These are phyloP conservation scores for Diorhabda elongata DNA, from an alignment of 1,140 invertebrate genomes.

Conservation along the genomic window DNA sequence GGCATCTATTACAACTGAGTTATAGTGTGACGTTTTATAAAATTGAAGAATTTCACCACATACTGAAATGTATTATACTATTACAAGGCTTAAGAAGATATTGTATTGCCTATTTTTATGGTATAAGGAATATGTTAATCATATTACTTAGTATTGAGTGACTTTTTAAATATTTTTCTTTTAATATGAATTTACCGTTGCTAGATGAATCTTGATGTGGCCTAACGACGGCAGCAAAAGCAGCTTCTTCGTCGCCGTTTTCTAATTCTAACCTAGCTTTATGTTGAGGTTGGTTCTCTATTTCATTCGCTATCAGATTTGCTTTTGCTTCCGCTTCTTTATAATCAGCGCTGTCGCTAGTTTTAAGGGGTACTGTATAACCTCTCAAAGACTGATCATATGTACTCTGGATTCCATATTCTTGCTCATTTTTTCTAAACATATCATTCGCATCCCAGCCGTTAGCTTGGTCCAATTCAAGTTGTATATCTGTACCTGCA, in stretches of 20 bases:
- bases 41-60: too few relatives aligned
- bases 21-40: too few relatives aligned
- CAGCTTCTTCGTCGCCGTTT: slow-evolving; percentile 87
- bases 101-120: not conserved
- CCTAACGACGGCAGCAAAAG: slow-evolving; percentile 70
- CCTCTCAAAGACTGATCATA: slow-evolving; percentile 85
- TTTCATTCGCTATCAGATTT: slow-evolving; percentile 82
- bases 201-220: slow-evolving; percentile 37
- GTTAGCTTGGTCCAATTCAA: slow-evolving; percentile 71
- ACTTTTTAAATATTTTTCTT: not conserved
- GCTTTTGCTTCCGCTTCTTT: slow-evolving; percentile 78
- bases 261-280: slow-evolving; percentile 78
- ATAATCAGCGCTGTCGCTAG: slow-evolving; percentile 81
- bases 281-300: slow-evolving; percentile 78
- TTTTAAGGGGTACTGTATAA: slow-evolving; percentile 83
- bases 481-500: slow-evolving; percentile 50
- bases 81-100: too few relatives aligned
- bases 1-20: too few relatives aligned
- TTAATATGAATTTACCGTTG: slow-evolving; percentile 18
- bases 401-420: slow-evolving; percentile 68
- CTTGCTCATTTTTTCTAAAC: slow-evolving; percentile 88
- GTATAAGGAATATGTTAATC: not conserved
- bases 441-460: slow-evolving; percentile 94
- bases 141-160: not conserved
- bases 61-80: too few relatives aligned